Evolutionary conservation across 53 echinoderm and acorn worm genomes (phyloP).

Genomic region (Henricia sp.): DNA sequence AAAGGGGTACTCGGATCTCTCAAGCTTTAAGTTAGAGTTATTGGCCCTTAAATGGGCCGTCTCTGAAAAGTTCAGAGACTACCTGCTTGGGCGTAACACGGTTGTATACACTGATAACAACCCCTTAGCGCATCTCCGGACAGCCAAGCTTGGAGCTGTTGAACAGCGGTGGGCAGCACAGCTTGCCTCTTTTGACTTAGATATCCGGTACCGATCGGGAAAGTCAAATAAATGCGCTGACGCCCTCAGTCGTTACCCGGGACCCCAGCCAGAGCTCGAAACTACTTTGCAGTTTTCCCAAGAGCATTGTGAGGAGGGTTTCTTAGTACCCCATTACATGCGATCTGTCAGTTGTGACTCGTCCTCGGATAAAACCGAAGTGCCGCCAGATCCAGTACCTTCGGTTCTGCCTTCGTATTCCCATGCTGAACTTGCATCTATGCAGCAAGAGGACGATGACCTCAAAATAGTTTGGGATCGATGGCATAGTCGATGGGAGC

Average conservation of each 20-base stretch:
- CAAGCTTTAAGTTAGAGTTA: constrained; percentile 18
- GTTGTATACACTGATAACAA: constrained; percentile 54
- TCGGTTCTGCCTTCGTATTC: background rate
- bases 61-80: constrained; percentile 44
- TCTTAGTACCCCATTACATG: background rate
- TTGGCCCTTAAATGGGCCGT: constrained; percentile 26
- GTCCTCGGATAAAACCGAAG: background rate
- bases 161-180: constrained; percentile 57
- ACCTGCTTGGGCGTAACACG: background rate
- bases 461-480: background rate
- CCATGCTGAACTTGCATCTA: background rate
- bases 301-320: background rate
- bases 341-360: background rate
- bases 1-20: constrained; percentile 11
- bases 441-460: background rate
- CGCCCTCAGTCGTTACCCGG: background rate
- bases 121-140: constrained; percentile 33
- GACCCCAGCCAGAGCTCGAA: background rate
- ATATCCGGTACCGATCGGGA: constrained; percentile 49
- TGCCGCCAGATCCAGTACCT: background rate
- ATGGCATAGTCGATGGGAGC: background rate
- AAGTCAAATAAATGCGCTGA: too few relatives aligned
- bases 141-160: too few relatives aligned
- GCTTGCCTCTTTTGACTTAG: constrained; percentile 51
- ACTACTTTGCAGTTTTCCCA: background rate